Conservation (phyloP, 1,140 invertebrate genomes). For the Ceratosolen fusciceps region DNA sequence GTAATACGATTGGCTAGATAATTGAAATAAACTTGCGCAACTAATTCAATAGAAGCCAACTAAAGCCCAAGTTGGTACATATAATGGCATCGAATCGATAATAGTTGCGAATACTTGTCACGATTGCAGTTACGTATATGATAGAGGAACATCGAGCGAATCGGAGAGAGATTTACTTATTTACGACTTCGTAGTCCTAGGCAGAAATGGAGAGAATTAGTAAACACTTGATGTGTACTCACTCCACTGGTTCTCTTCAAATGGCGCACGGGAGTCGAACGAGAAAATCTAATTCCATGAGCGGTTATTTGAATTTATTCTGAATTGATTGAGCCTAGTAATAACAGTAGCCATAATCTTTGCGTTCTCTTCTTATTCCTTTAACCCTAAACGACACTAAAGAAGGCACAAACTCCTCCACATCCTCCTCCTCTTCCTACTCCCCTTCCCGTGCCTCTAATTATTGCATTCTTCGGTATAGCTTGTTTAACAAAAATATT, state of each 20-base stretch:
- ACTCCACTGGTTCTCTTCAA: constrained; percentile 10
- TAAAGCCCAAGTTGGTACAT: background rate
- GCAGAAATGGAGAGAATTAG: constrained; percentile 31
- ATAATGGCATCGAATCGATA: constrained; percentile 7
- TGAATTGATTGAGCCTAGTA: background rate
- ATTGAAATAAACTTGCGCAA: background rate
- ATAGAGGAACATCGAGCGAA: background rate
- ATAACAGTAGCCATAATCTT: no score
- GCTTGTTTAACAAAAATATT: no score
- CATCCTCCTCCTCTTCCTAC: no score
- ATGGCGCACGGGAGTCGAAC: background rate
- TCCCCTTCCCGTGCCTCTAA: no score
- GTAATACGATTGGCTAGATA: background rate
- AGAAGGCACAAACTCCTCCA: no score
- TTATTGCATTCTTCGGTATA: no score
- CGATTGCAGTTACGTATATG: constrained; percentile 17
- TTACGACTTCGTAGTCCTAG: constrained; percentile 29
- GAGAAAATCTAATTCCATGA: constrained; percentile 35
- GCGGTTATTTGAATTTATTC: constrained; percentile 25
- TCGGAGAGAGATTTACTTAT: constrained; percentile 40
- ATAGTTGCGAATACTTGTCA: constrained; percentile 35
- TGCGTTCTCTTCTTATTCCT: no score
- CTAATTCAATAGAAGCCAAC: background rate
- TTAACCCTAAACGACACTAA: no score
- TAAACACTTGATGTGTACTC: constrained; percentile 42